These are phyloP conservation scores for Schizopygopsis malacanthus DNA, from an alignment of 2,797 vertebrate species.

Conservation along the genomic window DNA sequence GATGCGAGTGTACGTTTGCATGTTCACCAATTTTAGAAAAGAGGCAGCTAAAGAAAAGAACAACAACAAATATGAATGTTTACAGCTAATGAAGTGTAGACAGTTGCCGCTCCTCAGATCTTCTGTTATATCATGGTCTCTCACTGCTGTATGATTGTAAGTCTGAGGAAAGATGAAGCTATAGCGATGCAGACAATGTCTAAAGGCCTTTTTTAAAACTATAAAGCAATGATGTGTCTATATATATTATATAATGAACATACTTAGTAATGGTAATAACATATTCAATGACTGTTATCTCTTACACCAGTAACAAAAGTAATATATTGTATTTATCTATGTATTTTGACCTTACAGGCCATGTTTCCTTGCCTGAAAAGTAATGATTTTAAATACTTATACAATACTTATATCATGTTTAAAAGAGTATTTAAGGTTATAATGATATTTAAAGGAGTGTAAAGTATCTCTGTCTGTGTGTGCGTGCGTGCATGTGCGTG, in stretches of 20 bases:
- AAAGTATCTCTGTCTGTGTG: background rate
- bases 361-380: slow-evolving; percentile 45
- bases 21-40: slow-evolving; percentile 33
- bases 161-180: slow-evolving; percentile 68
- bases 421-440: slow-evolving; percentile 33
- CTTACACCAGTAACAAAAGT: slow-evolving; percentile 70
- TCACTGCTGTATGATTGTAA: slow-evolving; percentile 71
- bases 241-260: slow-evolving; percentile 70
- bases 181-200: slow-evolving; percentile 5
- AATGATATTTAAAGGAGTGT: slow-evolving; percentile 26
- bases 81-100: slow-evolving; percentile 62
- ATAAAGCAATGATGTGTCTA: slow-evolving; percentile 62
- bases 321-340: slow-evolving; percentile 61
- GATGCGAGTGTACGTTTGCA: slow-evolving; percentile 20
- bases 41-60: slow-evolving; percentile 54
- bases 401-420: slow-evolving; percentile 17
- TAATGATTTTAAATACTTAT: slow-evolving; percentile 25
- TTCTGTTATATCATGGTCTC: background rate
- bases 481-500: too few relatives aligned
- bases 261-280: slow-evolving; percentile 73
- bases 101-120: slow-evolving; percentile 29
- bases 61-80: slow-evolving; percentile 57
- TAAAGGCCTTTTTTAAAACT: slow-evolving; percentile 61
- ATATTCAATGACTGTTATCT: slow-evolving; percentile 79
- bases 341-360: slow-evolving; percentile 63